Evolutionary conservation across 1,140 invertebrate species (phyloP).

Genomic region (Megalopta genalis): DNA sequence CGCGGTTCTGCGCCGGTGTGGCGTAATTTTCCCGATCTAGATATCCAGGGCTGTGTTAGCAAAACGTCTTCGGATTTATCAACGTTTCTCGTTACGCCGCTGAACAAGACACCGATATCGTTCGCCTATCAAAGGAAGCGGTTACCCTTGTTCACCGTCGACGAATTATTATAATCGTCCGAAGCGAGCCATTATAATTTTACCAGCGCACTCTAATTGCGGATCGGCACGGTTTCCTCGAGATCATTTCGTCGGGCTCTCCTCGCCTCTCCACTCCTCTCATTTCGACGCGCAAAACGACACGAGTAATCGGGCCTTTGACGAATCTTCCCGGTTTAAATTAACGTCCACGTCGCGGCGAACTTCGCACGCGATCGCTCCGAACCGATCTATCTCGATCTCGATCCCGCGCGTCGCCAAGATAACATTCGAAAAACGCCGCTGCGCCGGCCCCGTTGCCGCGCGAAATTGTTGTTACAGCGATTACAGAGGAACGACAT

Average conservation of each 20-base stretch:
- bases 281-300: neutral
- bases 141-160: neutral
- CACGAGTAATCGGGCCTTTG: conserved; percentile 10
- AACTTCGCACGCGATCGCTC: no score
- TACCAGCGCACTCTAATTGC: neutral
- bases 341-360: no score
- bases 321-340: neutral
- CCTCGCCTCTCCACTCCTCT: no score
- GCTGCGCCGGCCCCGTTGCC: no score
- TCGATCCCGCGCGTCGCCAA: no score
- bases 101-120: conserved; percentile 31
- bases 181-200: conserved; percentile 16
- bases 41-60: conserved; percentile 38
- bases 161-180: conserved; percentile 23
- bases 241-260: neutral
- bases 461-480: no score
- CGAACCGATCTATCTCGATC: no score
- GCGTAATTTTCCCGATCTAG: conserved; percentile 35
- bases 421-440: no score
- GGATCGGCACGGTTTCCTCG: neutral
- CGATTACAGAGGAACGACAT: no score
- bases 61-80: conserved; percentile 44
- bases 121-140: conserved; percentile 30
- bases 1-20: conserved; percentile 1
- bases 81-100: conserved; percentile 22